phyloP scores from a whole-genome alignment of 2,797 vertebrate genomes.

The Dicrostonyx torquatus region DNA sequence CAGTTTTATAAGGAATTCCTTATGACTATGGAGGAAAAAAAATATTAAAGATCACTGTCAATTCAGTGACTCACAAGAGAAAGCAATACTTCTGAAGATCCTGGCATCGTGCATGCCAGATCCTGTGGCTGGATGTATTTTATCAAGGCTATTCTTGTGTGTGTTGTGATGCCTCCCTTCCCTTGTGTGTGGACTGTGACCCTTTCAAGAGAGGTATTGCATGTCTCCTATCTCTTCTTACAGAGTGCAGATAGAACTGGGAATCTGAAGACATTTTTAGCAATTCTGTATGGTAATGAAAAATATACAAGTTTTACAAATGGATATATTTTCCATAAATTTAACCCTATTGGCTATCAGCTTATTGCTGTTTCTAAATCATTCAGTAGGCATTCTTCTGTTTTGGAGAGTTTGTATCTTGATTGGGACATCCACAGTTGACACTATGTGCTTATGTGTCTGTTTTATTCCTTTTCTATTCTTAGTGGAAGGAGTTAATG shows the following conservation, averaged over 20 bases:
- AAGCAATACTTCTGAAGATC: neutral
- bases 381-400: neutral
- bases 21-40: neutral
- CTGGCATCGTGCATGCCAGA: neutral
- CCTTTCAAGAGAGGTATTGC: neutral
- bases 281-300: neutral
- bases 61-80: neutral
- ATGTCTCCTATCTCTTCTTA: neutral
- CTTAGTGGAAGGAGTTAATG: constrained; percentile 58
- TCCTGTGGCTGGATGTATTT: rapidly evolving
- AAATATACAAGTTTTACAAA: neutral
- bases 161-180: neutral
- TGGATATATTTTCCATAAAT: neutral
- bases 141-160: neutral
- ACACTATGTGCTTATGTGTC: neutral
- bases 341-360: neutral
- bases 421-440: neutral
- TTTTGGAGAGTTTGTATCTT: constrained; percentile 22
- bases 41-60: neutral
- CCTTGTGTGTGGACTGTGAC: neutral
- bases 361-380: neutral
- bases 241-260: neutral
- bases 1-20: neutral
- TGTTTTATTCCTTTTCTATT: constrained; percentile 52
- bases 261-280: neutral